Base-by-base conservation (phyloP, 2,888 invertebrate genomes). In the Aplocera efformata region DNA sequence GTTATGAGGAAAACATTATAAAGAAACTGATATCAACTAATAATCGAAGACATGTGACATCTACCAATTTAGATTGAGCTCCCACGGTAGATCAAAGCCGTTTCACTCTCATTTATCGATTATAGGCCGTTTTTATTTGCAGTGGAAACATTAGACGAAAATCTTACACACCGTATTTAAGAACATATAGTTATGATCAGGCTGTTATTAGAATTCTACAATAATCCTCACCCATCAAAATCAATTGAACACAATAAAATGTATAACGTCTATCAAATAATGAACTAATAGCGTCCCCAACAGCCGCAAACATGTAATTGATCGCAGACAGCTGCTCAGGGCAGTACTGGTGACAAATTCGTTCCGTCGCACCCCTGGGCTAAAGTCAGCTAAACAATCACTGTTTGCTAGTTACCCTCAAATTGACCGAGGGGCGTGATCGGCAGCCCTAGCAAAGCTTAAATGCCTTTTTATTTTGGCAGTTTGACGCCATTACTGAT, bases 271-370 rank as follows among this genome's bases (percentile, higher is more conserved):
- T 80, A 72, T 74, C 72, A 67, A 77, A 84, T 84, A 80, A 81
- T 72, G 72, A 72, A 75, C 73, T 70, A 76, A 85, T 83, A 66
- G 75, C 72, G 62, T 72, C 77, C 75, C 77, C 74, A 82, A 82
- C 79, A 75, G 76, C 79, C 82, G 72, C 82, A 82, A 81, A 83
- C 79, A 78, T 72, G 73, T 81, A 81, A 82, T 80, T 78, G 77
- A 68, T 75, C 69, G 71, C 68, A 67, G 71, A 73, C 84, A 84
- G 82, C 80, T 79, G 77, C 66, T 38, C 63, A 61, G 60, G 59
- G 60, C 59, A 50, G 55, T 17, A 49, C 61, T 84, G 84, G 83
- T 73, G 83, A 81, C 79, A 76, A 73, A 82, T 84, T 82, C 63
- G 78, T 74, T 72, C 60, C 75, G 47, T 58, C 69, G 68, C 75